phyloP scores from a whole-genome alignment of 1,140 invertebrate species.

The Nasonia longicornis region DNA sequence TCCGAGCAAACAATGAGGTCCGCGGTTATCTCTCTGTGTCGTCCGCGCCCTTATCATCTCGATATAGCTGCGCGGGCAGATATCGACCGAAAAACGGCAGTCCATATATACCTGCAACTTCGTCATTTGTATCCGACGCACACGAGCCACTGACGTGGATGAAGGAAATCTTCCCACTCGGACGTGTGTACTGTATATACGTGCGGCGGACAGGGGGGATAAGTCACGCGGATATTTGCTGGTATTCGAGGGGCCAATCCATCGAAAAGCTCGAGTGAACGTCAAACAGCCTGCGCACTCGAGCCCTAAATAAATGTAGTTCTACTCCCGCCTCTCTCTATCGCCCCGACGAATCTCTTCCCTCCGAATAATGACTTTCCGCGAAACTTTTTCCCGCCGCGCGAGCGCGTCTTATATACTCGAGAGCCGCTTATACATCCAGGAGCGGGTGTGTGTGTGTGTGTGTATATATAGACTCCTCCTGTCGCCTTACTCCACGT shows the following conservation, averaged over 20 bases:
- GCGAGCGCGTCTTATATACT: no score
- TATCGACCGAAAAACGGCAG: neutral
- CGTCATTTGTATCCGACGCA: neutral
- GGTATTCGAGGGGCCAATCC: neutral
- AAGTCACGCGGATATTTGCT: neutral
- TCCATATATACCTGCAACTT: neutral
- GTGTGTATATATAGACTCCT: no score
- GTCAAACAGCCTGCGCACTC: conserved; percentile 7
- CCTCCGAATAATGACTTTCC: neutral
- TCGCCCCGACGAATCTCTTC: neutral
- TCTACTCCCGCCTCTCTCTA: neutral
- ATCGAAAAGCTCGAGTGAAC: neutral
- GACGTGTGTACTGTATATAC: neutral
- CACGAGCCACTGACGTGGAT: neutral
- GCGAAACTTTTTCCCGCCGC: neutral
- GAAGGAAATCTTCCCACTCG: no score
- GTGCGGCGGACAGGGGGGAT: neutral
- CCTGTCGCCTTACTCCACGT: no score
- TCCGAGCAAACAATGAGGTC: no score
- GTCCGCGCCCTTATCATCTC: neutral
- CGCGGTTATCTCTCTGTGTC: no score
- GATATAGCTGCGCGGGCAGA: neutral
- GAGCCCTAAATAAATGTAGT: neutral
- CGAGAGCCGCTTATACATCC: no score
- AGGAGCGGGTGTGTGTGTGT: no score